phyloP scores from a whole-genome alignment of 2,888 invertebrate genomes.

The Agriopis marginaria region DNA sequence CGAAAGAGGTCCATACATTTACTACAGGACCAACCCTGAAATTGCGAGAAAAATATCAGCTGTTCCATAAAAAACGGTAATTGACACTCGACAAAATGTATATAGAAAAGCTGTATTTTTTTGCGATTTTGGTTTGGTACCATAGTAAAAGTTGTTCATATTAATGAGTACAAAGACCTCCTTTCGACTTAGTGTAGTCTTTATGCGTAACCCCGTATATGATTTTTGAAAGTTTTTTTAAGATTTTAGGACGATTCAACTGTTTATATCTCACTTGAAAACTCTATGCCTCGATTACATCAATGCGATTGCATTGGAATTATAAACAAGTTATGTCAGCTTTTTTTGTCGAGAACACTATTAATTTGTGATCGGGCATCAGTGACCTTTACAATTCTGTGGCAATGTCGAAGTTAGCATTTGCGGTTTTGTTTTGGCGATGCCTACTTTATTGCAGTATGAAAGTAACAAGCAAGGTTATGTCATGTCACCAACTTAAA shows the following conservation, averaged over 20 bases:
- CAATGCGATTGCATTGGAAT: constrained; percentile 22
- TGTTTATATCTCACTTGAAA: constrained; percentile 4
- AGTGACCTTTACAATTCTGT: constrained; percentile 21
- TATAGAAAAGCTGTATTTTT: too few relatives aligned
- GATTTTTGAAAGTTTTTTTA: background rate
- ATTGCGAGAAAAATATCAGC: too few relatives aligned
- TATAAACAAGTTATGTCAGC: constrained; percentile 18
- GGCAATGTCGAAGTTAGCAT: constrained; percentile 12
- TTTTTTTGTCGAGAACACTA: constrained; percentile 19
- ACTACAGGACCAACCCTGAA: too few relatives aligned
- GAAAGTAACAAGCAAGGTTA: background rate
- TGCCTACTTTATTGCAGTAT: constrained; percentile 1
- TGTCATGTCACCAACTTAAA: background rate
- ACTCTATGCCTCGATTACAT: constrained; percentile 13
- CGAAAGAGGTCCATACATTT: too few relatives aligned
- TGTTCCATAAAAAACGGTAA: too few relatives aligned
- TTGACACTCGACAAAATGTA: too few relatives aligned
- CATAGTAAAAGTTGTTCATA: too few relatives aligned
- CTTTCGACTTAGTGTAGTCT: too few relatives aligned
- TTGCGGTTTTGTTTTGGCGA: constrained; percentile 13
- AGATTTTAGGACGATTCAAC: background rate
- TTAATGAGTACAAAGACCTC: too few relatives aligned
- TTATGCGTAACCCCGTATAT: background rate
- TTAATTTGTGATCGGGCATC: constrained; percentile 14
- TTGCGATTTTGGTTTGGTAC: too few relatives aligned